Evolutionary conservation across 2,888 invertebrate genomes (phyloP).

Genomic region (Phengaris arion): DNA sequence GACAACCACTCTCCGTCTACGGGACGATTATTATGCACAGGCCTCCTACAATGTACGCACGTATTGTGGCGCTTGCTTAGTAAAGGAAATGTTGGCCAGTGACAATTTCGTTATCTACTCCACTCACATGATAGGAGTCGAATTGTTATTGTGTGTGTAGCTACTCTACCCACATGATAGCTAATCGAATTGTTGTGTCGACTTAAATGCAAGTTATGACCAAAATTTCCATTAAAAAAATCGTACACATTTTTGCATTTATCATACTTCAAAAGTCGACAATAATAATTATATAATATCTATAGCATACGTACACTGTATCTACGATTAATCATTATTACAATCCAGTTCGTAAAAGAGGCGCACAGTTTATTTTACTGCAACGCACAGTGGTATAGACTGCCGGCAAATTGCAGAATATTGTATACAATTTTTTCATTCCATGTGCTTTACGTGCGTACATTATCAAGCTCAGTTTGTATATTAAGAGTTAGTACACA

Average conservation of each 20-base stretch:
- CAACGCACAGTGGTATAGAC: too few species aligned
- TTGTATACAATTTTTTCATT: neutral
- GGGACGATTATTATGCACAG: conserved; percentile 9
- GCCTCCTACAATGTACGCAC: neutral
- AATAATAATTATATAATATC: neutral
- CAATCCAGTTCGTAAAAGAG: neutral
- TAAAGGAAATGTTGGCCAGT: too few species aligned
- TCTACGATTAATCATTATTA: neutral
- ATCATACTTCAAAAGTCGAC: neutral
- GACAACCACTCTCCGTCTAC: conserved; percentile 9
- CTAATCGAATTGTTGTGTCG: too few species aligned
- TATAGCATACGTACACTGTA: neutral
- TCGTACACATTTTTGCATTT: neutral
- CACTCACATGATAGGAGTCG: too few species aligned
- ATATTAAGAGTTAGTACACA: neutral
- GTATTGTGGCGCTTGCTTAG: neutral
- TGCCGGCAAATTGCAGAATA: neutral
- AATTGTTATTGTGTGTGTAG: too few species aligned
- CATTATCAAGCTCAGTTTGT: neutral
- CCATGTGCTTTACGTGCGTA: neutral
- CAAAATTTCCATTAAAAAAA: neutral
- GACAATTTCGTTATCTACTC: too few species aligned
- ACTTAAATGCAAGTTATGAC: too few species aligned
- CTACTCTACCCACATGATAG: too few species aligned
- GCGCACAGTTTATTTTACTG: neutral